phyloP scores from a whole-genome alignment of 2,113 vertebrate genomes.

The Ornithorhynchus anatinus region DNA sequence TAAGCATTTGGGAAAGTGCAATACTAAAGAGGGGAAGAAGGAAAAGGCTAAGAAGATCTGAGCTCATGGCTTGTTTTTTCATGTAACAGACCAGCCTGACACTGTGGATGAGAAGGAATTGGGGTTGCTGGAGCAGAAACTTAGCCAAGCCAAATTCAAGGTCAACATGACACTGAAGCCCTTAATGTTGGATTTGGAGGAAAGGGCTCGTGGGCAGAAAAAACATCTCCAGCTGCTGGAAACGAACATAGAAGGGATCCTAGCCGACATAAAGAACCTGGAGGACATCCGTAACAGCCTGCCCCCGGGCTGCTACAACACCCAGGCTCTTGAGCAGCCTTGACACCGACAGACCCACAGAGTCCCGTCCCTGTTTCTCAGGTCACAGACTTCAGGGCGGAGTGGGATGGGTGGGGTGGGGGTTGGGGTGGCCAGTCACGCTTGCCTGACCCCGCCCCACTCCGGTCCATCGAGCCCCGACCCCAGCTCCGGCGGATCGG shows the following conservation, averaged over 20 bases:
- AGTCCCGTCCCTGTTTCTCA: neutral
- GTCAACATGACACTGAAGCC: conserved; percentile 69
- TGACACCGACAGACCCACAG: conserved; percentile 61
- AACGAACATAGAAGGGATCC: conserved; percentile 76
- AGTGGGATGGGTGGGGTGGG: neutral
- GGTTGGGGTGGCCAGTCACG: neutral
- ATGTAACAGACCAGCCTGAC: conserved; percentile 68
- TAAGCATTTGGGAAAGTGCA: too few relatives aligned
- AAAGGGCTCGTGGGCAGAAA: conserved; percentile 66
- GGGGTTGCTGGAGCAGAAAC: conserved; percentile 59
- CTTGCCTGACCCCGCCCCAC: neutral
- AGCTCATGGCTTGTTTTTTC: too few relatives aligned
- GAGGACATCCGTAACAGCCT: conserved; percentile 78
- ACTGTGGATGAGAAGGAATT: conserved; percentile 72
- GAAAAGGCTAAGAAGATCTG: too few relatives aligned
- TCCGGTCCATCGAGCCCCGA: neutral
- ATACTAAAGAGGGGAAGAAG: too few relatives aligned
- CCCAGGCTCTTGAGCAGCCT: conserved; percentile 78
- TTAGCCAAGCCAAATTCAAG: conserved; percentile 60
- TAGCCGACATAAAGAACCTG: conserved; percentile 86
- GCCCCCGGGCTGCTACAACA: conserved; percentile 85
- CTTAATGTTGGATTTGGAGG: conserved; percentile 70
- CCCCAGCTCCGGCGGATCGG: too few relatives aligned
- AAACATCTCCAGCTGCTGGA: conserved; percentile 63
- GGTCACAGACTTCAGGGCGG: neutral